These are phyloP conservation scores for Sinopyrophorus schimmeli DNA, from an alignment of 2,888 invertebrate species.

Conservation along the genomic window DNA sequence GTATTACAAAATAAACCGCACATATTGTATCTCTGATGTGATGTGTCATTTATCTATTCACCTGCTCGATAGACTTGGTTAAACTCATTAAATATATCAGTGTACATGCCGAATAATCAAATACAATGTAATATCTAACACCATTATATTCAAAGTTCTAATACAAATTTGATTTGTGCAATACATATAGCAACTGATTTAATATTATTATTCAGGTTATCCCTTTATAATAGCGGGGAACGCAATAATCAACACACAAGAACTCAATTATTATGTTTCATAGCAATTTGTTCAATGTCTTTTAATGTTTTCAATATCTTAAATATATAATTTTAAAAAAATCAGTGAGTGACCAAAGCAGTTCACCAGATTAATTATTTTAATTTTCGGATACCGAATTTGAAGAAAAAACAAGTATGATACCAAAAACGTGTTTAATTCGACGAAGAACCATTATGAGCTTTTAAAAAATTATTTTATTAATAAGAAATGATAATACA, in stretches of 20 bases:
- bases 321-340: too few relatives aligned
- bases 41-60: slow-evolving; percentile 15
- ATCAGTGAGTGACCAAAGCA: too few relatives aligned
- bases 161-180: slow-evolving; percentile 32
- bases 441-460: too few relatives aligned
- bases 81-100: slow-evolving; percentile 31
- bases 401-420: too few relatives aligned
- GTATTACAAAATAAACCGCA: not conserved
- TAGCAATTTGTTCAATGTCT: too few relatives aligned
- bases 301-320: too few relatives aligned
- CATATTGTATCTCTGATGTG: slow-evolving; percentile 14
- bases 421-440: too few relatives aligned
- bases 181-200: slow-evolving; percentile 27
- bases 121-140: slow-evolving; percentile 30
- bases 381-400: too few relatives aligned
- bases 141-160: slow-evolving; percentile 29
- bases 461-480: too few relatives aligned
- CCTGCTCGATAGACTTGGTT: slow-evolving; percentile 23
- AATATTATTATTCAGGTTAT: slow-evolving; percentile 28
- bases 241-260: slow-evolving; percentile 21
- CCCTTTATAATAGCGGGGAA: slow-evolving; percentile 24
- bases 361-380: too few relatives aligned
- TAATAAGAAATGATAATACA: too few relatives aligned
- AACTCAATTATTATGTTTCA: slow-evolving; percentile 18
- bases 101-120: slow-evolving; percentile 32